Evolutionary conservation across 1,140 invertebrate species (phyloP).

Genomic region (Coptotermes formosanus): DNA sequence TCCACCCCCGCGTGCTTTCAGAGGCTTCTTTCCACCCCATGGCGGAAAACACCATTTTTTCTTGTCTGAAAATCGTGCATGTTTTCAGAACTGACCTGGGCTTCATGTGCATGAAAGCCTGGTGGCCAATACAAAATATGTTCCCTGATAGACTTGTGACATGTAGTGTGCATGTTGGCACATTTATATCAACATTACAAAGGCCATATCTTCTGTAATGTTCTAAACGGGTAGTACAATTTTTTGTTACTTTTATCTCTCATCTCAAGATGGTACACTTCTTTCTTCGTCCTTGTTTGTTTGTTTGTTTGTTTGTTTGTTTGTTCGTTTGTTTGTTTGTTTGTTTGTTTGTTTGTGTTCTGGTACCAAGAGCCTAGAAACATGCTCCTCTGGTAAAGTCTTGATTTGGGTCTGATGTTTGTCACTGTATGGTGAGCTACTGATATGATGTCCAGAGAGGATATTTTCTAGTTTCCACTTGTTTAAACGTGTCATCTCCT

Average conservation of each 20-base stretch:
- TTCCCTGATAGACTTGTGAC: too few species aligned
- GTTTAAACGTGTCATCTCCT: conserved; percentile 16
- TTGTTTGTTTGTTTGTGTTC: conserved; percentile 2
- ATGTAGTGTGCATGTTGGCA: not conserved
- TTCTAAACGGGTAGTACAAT: conserved; percentile 12
- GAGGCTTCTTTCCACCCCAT: not conserved
- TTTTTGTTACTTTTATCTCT: not conserved
- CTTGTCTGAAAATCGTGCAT: conserved; percentile 1
- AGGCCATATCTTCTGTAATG: not conserved
- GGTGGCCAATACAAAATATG: too few species aligned
- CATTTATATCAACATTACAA: not conserved
- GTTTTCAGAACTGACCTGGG: not conserved
- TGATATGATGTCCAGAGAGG: not conserved
- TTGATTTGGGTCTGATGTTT: not conserved
- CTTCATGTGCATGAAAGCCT: not conserved
- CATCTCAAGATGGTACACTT: not conserved
- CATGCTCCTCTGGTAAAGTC: not conserved
- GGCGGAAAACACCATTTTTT: not conserved
- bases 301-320: not conserved
- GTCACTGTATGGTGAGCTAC: not conserved
- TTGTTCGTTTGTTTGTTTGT: not conserved
- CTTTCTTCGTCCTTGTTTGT: not conserved
- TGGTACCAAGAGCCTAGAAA: conserved; percentile 6
- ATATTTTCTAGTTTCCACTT: conserved; percentile 9
- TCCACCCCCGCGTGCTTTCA: not conserved